phyloP scores from a whole-genome alignment of 2,113 vertebrate genomes.

The Narcine bancroftii region DNA sequence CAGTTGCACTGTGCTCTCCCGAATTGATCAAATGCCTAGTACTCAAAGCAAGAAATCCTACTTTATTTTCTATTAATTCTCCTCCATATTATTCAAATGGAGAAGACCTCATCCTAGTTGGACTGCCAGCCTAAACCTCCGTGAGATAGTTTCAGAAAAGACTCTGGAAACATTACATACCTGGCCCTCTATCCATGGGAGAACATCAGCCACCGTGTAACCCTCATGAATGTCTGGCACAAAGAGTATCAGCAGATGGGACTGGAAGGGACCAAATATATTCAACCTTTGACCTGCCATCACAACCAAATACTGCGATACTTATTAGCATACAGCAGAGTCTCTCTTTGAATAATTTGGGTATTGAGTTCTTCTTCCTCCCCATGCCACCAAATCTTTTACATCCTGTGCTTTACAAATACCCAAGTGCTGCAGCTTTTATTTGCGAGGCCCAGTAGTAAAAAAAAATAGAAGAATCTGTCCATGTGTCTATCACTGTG shows the following conservation, averaged over 20 bases:
- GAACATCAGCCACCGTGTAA: neutral
- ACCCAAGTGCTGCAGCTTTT: neutral
- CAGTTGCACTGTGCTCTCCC: neutral
- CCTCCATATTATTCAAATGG: neutral
- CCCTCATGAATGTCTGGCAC: neutral
- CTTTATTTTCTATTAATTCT: neutral
- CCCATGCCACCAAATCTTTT: neutral
- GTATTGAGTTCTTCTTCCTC: neutral
- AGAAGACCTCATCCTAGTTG: neutral
- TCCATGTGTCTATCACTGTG: neutral
- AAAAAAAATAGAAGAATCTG: constrained; percentile 14
- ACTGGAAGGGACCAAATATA: neutral
- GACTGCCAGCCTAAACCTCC: neutral
- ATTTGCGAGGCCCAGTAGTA: neutral
- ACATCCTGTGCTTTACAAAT: neutral
- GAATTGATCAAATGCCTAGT: neutral
- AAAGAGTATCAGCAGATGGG: neutral
- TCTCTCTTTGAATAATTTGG: neutral
- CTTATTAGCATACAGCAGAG: neutral
- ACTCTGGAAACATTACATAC: neutral
- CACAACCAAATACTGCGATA: neutral
- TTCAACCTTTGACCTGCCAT: neutral
- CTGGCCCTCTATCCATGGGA: neutral
- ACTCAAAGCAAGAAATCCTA: neutral
- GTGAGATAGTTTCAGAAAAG: neutral